These are phyloP conservation scores for Galleria mellonella DNA, from an alignment of 1,140 invertebrate genomes.

Conservation along the genomic window DNA sequence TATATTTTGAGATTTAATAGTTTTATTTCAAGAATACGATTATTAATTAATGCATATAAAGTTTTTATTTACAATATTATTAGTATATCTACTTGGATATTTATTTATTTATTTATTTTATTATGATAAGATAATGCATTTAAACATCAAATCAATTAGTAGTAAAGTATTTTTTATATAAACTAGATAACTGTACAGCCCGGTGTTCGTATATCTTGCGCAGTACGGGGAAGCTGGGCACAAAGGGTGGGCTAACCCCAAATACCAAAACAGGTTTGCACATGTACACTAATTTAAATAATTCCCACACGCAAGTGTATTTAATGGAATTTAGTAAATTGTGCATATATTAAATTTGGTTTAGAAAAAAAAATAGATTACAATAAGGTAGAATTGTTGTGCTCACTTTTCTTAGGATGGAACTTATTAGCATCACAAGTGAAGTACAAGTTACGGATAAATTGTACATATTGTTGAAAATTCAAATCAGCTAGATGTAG, in stretches of 20 bases:
- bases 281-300: conserved; percentile 60
- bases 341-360: no score
- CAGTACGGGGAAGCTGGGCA: neutral
- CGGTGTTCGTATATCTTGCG: neutral
- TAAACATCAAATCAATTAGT: no score
- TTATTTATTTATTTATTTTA: no score
- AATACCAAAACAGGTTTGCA: conserved; percentile 33
- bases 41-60: no score
- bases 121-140: no score
- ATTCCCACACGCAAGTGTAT: conserved; percentile 39
- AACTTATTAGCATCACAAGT: neutral
- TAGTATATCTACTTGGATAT: no score
- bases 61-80: no score
- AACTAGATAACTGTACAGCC: neutral
- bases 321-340: neutral
- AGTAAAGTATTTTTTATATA: neutral
- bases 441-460: neutral
- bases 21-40: no score
- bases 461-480: neutral
- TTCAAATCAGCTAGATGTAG: neutral
- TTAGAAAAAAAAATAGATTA: no score
- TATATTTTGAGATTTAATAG: no score
- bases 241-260: neutral
- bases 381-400: no score
- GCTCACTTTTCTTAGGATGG: no score